Base-by-base conservation (phyloP, 2,888 invertebrate species). In the Glaucopsyche alexis region DNA sequence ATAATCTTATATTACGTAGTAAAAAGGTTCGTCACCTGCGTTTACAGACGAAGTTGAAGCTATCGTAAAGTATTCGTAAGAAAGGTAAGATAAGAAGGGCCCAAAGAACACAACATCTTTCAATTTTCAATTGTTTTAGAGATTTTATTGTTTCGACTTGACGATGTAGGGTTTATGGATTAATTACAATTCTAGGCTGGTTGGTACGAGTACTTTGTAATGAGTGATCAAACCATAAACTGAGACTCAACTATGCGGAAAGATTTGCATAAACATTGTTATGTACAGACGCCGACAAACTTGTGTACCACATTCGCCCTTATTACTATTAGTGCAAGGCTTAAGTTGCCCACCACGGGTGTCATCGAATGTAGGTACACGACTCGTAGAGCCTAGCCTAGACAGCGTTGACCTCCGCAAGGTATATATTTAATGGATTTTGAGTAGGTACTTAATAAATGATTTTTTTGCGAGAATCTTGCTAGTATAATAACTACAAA, bases 241-340 rank as follows among this genome's bases (percentile, higher is more conserved):
- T 60, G 7, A 60, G 7, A 14, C 29, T 3, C 29, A 60, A 38
- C 13, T 60, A 60, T 60, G 60, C 60, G 60, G 60, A 60, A 60
- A 60, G 60, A 60, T 60, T 60, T 60, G 11, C 29, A 60, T 60
- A 60, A 60, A 38, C 60, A 29, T 29, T 13, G 60, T 38, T 29
- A 9, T 13, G 60, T 60, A 60, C 60, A 60, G 60, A 6, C 11
- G 14, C 29, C 14, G 7, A 19, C 29, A 13, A 13, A 13, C 47
- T 13, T 4, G 4, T 47, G 47, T 47, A 4, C 2, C 29, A 29
- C 60, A 60, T 60, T 29, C 60, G 14, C 29, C 13, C 11, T 60
- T 60, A 60, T 38, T 60, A 38, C 29, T 29, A 60, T 14, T 7
- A 19, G 1, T 38, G 7, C 29, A 60, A 60, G 13, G 60, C 11